Percentiles rank a stretch among this genome's conserved stretches.
These are phyloP conservation scores for Nothocercus nigrocapillus DNA, from an alignment of 2,113 vertebrate species.

Conservation along the genomic window DNA sequence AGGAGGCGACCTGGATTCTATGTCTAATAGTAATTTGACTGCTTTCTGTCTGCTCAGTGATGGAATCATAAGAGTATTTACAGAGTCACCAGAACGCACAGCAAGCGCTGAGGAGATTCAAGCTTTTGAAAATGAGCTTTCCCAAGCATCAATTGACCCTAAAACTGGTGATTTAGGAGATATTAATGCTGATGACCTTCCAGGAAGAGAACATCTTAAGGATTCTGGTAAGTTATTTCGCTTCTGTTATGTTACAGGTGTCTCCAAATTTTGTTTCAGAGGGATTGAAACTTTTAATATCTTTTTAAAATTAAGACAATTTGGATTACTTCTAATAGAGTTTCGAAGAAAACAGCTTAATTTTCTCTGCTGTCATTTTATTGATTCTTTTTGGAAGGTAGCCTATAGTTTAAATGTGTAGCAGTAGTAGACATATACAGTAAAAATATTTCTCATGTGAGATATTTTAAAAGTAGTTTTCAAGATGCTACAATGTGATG, in stretches of 20 bases:
- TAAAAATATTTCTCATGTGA: neutral
- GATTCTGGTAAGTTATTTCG: slow-evolving; percentile 83
- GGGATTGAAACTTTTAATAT: neutral
- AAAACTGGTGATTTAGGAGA: slow-evolving; percentile 95
- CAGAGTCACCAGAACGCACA: slow-evolving; percentile 85
- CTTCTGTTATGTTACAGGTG: neutral
- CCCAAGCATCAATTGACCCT: slow-evolving; percentile 91
- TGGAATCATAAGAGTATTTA: slow-evolving; percentile 94
- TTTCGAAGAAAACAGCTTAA: neutral
- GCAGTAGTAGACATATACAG: neutral
- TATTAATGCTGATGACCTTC: slow-evolving; percentile 90
- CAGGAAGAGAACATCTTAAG: slow-evolving; percentile 91
- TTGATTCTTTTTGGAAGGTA: neutral
- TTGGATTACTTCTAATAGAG: neutral
- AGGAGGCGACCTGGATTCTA: neutral
- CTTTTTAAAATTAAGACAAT: neutral
- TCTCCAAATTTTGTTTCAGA: neutral
- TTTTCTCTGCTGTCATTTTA: neutral
- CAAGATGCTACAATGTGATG: neutral
- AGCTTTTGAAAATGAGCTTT: slow-evolving; percentile 95
- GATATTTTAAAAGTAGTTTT: neutral
- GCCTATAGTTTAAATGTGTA: neutral
- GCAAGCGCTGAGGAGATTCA: slow-evolving; percentile 89
- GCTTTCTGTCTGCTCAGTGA: slow-evolving; percentile 80
- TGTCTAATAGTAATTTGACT: neutral